Evolutionary conservation across 2,888 invertebrate genomes (phyloP), one percentile per base, ranked within the genome.

Genomic region (Linyphia triangularis): DNA sequence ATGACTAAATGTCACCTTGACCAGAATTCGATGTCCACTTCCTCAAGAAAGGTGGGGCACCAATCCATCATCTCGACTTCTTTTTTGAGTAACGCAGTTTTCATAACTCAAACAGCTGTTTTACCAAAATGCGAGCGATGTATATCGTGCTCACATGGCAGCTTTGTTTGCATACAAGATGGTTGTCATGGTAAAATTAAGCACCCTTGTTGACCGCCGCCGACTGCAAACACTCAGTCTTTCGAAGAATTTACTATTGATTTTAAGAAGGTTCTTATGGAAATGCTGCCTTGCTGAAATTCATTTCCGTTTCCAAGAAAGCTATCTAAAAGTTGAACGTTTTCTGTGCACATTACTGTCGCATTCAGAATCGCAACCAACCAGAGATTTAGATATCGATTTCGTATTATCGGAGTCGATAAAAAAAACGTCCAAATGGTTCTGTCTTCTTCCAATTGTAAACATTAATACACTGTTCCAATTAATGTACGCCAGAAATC

Each of bases 121-220:
- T 43, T 26, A 37, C 26, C 77, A 26, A 40, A 77, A 63, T 33
- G 43, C 51, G 57, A 72, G 57, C 16, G 28, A 24, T 3, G 22
- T n/a, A 13, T 63, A 5, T 63, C 40, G 10, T 16, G 22, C 9
- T 78, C 78, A 67, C 78, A 43, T 78, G 65, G 28, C 43, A 22
- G 24, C 33, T 81, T 69, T 82, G 82, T 82, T 82, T 82, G 70
- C 37, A 63, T 22, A 43, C 82, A 13, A 28, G 26, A 16, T 43
- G 70, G 82, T 82, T 69, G 70, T 24, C 82, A 82, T 82, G 82
- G 82, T n/a, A 61, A 82, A 61, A 61, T 28, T 37, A 72, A 40
- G 22, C 70, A 4, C 28, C 19, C 43, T 63, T 72, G 82, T 82
- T 82, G 82, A 82, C 82, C 70, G 10, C 26, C 37, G 28, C 28